Conservation (phyloP, 2,797 vertebrate genomes). For the Enteromius viviparus region DNA sequence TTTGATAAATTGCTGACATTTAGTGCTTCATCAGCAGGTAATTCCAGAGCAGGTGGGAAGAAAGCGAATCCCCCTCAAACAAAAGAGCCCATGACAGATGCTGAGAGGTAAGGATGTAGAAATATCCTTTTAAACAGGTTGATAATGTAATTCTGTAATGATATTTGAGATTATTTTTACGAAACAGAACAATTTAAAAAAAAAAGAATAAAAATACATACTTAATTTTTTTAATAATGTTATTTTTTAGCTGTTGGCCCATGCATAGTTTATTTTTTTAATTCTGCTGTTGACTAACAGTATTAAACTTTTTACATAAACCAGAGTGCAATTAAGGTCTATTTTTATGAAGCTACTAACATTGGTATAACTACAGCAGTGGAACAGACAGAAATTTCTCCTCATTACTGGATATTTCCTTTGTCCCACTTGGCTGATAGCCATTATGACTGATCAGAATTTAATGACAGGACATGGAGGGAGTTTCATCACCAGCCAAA, state of each 20-base stretch:
- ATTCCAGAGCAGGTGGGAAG: conserved; percentile 53
- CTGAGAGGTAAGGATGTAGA: conserved; percentile 65
- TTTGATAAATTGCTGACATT: conserved; percentile 54
- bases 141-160: background rate
- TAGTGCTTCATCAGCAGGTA: conserved; percentile 61
- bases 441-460: conserved; percentile 82
- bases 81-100: conserved; percentile 56
- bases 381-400: conserved; percentile 61
- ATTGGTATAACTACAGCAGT: conserved; percentile 46
- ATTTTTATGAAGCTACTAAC: conserved; percentile 43
- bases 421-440: conserved; percentile 76
- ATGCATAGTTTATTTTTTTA: background rate
- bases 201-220: background rate
- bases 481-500: conserved; percentile 78
- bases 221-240: background rate
- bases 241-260: background rate
- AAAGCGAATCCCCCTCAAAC: conserved; percentile 44
- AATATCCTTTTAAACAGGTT: background rate
- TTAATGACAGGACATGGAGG: conserved; percentile 83
- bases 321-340: conserved; percentile 15
- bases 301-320: background rate
- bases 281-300: background rate
- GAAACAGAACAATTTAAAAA: no score
- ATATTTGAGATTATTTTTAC: background rate
- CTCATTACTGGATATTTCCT: conserved; percentile 71